Conservation (phyloP, 2,888 invertebrate genomes). For the Drosophila diplacantha region DNA sequence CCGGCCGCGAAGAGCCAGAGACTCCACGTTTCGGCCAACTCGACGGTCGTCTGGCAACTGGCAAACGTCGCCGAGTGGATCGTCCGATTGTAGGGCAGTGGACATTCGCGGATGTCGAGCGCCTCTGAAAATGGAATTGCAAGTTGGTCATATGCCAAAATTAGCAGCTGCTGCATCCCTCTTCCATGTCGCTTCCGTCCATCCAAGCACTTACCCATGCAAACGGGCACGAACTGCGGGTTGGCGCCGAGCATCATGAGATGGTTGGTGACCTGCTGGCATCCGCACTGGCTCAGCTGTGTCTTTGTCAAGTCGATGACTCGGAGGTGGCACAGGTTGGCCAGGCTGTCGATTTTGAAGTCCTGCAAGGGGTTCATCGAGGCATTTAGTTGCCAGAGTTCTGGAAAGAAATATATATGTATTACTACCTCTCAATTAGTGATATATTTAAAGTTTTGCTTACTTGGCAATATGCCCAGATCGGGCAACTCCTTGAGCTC, state of each 20-base stretch:
- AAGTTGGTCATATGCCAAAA: constrained; percentile 63
- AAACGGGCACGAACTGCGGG: constrained; percentile 72
- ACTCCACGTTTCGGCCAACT: constrained; percentile 66
- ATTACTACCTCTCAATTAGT: background rate
- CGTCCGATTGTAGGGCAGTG: constrained; percentile 74
- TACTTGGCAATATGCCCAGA: constrained; percentile 80
- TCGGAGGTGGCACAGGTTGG: constrained; percentile 81
- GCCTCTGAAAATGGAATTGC: constrained; percentile 57
- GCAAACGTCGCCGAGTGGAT: constrained; percentile 67
- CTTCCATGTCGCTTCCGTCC: background rate
- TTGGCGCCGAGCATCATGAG: constrained; percentile 67
- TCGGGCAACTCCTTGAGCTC: constrained; percentile 81
- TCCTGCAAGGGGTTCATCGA: constrained; percentile 80
- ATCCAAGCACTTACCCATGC: constrained; percentile 67
- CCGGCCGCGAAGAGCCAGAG: constrained; percentile 69
- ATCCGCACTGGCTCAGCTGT: constrained; percentile 67
- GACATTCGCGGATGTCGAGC: constrained; percentile 65
- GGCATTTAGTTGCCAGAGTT: constrained; percentile 81
- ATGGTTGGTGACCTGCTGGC: constrained; percentile 74
- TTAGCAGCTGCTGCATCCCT: constrained; percentile 46
- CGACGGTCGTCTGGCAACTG: constrained; percentile 57
- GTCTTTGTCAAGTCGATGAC: constrained; percentile 79
- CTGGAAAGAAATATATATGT: constrained; percentile 47
- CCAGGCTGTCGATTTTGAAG: constrained; percentile 79
- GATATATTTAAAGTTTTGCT: background rate